Base-by-base conservation (phyloP, 2,888 invertebrate species). In the Pterostichus niger region DNA sequence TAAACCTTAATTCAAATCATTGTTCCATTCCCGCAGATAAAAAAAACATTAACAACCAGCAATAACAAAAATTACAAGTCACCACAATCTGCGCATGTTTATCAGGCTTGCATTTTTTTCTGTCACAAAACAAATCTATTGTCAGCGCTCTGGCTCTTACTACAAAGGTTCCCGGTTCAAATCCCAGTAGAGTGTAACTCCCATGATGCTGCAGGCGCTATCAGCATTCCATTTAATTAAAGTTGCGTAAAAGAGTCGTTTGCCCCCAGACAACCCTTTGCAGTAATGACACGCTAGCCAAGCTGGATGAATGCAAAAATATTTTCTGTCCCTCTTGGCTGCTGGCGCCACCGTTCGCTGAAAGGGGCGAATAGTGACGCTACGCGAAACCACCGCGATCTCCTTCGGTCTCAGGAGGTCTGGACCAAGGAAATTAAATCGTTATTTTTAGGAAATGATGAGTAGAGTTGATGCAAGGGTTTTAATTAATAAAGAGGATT, bases 191-290 rank as follows among this genome's bases (percentile, higher is more conserved):
- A 33, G 75, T 15, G 2, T 10, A n/a, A 33, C 64, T 64, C 75
- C 31, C 49, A 33, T 49, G 75, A 52, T 49, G 75, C 75, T 52
- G 49, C 75, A 52, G 52, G 75, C 75, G 77, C 54, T 80, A 80
- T 80, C 80, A 80, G 80, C 80, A 54, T 80, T 80, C 71, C 52
- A 80, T 80, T 80, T 80, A 80, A 80, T 80, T 80, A 80, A 80
- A 80, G 71, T 80, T 71, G 54, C 80, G 80, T 80, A 80, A 80
- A 80, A 80, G 71, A 80, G 68, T 80, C 49, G 64, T 61, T 52
- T 24, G 49, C 61, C 79, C 64, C 79, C 61, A 64, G 49, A 33
- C 79, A 75, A 77, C 77, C 80, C 71, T 80, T 71, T 80, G 54
- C 80, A 9, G 71, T 71, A 80, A 71, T 71, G 80, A 80, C 52